Conservation (phyloP, 2,888 invertebrate species). For the Hyposoter dolosus region DNA sequence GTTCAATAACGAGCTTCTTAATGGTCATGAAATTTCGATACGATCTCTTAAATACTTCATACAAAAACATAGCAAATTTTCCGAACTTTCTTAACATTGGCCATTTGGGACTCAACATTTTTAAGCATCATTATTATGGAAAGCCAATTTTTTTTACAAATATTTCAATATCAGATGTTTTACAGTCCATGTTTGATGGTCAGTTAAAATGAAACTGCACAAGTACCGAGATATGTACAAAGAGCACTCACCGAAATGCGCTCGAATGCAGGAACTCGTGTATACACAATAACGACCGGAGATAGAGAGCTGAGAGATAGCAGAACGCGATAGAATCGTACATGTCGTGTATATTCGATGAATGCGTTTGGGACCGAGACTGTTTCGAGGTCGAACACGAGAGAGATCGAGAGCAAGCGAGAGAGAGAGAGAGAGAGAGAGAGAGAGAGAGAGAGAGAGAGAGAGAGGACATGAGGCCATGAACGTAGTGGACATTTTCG, state of each 20-base stretch:
- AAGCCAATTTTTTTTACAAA: not conserved
- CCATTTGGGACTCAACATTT: too few relatives aligned
- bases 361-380: conserved; percentile 34
- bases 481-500: conserved; percentile 48
- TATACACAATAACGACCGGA: conserved; percentile 44
- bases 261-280: conserved; percentile 26
- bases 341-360: conserved; percentile 48
- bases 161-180: not conserved
- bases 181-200: not conserved
- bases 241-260: conserved; percentile 31
- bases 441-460: conserved; percentile 4
- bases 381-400: conserved; percentile 5
- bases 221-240: conserved; percentile 6
- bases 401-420: not conserved
- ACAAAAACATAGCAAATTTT: too few relatives aligned
- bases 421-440: not conserved
- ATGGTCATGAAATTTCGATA: too few relatives aligned
- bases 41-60: too few relatives aligned
- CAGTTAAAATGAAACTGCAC: conserved; percentile 19
- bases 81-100: too few relatives aligned
- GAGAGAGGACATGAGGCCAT: not conserved
- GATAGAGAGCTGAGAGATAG: conserved; percentile 46
- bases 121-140: not conserved
- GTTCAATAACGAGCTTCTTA: too few relatives aligned
- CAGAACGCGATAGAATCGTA: conserved; percentile 28